Base-by-base conservation (phyloP, 2,113 vertebrate genomes). In the Cervus canadensis region DNA sequence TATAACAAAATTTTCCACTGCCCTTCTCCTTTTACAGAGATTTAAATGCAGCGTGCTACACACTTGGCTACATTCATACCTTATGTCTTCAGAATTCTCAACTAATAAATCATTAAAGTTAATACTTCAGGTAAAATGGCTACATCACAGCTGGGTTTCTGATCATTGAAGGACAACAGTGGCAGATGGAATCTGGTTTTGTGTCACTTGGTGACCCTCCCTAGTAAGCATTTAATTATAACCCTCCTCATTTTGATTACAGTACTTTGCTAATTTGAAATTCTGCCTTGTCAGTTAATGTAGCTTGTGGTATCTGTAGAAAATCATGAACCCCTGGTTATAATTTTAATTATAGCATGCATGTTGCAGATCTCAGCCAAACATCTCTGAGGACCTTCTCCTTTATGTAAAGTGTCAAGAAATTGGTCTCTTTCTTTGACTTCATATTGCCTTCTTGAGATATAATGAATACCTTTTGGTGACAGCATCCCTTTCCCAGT, bases 221-320 rank as follows among this genome's bases (percentile, higher is more conserved):
- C 52, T 26, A 33, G 36, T 2, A 67, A 78, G 26, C 84, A 81
- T 92, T 96, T 97, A 92, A 97, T 96, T 92, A 85, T 84, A 97
- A 84, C 25, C 43, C 6, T 96, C 45, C 43, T 92, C 50, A 45
- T 79, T 84, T 94, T 90, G 59, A 95, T 96, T 74, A 90, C 40
- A 87, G 64, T 92, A 36, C 57, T 96, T 94, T 57, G 84, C 13
- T 96, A 74, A 96, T 95, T 95, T 94, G 74, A 96, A 97, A 62
- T 97, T 92, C 93, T 30, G 62, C 93, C 91, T 97, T 60, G 25
- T 94, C 91, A 94, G 93, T 90, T 85, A 92, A 87, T 83, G 33
- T 81, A 81, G 62, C 57, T 91, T 95, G 33, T 96, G 57, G 7
- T 84, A 40, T 92, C 85, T 85, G 62, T 79, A 62, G 50, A 79